Percentiles rank a stretch among this genome's conserved stretches.
Evolutionary conservation across 2,113 vertebrate genomes (phyloP).

Genomic region (Narcine bancroftii): DNA sequence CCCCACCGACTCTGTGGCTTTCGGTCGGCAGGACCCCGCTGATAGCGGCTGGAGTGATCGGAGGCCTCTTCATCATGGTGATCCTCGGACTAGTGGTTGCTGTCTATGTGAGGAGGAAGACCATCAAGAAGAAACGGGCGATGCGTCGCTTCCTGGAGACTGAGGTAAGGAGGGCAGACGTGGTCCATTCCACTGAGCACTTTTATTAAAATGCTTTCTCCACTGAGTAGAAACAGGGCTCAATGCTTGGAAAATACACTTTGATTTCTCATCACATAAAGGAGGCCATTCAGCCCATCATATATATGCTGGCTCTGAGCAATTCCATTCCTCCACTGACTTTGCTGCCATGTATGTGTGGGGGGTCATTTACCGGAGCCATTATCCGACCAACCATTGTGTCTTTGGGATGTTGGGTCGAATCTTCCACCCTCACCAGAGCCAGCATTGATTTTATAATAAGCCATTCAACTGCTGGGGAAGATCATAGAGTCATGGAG

Average conservation of each 20-base stretch:
- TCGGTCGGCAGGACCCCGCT: slow-evolving; percentile 75
- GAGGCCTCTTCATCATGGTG: slow-evolving; percentile 83
- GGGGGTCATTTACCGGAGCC: no score
- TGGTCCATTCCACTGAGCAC: neutral
- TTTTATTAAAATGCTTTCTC: neutral
- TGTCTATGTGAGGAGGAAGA: slow-evolving; percentile 80
- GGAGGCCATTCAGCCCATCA: no score
- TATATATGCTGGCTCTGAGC: no score
- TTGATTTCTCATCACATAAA: neutral
- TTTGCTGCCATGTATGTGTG: neutral
- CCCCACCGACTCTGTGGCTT: slow-evolving; percentile 43
- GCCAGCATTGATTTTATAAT: neutral
- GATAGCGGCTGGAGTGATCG: slow-evolving; percentile 86
- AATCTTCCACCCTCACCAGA: neutral
- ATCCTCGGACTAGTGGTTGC: slow-evolving; percentile 82
- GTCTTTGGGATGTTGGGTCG: neutral
- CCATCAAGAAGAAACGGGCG: slow-evolving; percentile 94
- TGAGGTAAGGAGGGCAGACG: slow-evolving; percentile 63
- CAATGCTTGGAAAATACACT: neutral
- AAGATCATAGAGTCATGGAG: no score
- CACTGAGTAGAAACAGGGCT: neutral
- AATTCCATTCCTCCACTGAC: neutral
- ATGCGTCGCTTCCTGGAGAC: slow-evolving; percentile 88
- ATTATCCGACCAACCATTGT: no score
- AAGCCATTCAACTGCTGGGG: neutral